Evolutionary conservation across 2,113 vertebrate species (phyloP).

Genomic region (Ailuropoda melanoleuca): DNA sequence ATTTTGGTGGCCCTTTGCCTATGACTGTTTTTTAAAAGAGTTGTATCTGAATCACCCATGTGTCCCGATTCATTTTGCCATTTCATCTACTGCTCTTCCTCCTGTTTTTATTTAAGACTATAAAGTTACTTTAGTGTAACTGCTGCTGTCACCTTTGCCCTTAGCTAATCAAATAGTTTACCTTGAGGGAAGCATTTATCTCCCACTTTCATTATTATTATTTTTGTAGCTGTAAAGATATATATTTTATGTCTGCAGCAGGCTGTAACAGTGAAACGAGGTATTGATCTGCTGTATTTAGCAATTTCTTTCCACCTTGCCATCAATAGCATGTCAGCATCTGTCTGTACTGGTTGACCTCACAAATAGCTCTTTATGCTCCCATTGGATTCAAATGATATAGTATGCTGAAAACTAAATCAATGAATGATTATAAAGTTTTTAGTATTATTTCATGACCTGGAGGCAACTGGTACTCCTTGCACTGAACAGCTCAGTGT

Average conservation of each 20-base stretch:
- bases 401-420: slow-evolving; percentile 97
- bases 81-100: slow-evolving; percentile 82
- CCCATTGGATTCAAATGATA: slow-evolving; percentile 99
- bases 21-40: slow-evolving; percentile 7
- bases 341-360: slow-evolving; percentile 96
- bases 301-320: slow-evolving; percentile 97
- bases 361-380: slow-evolving; percentile 94
- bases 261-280: slow-evolving; percentile 96
- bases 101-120: slow-evolving; percentile 88
- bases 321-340: slow-evolving; percentile 97
- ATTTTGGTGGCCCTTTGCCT: background rate
- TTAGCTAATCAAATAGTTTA: slow-evolving; percentile 98
- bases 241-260: slow-evolving; percentile 95
- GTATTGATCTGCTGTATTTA: slow-evolving; percentile 99
- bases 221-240: slow-evolving; percentile 95
- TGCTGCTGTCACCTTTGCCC: slow-evolving; percentile 94
- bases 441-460: slow-evolving; percentile 95
- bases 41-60: slow-evolving; percentile 41
- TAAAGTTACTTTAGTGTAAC: slow-evolving; percentile 88
- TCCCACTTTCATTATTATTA: slow-evolving; percentile 93
- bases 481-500: slow-evolving; percentile 84
- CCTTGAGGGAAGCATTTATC: slow-evolving; percentile 98
- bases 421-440: slow-evolving; percentile 99
- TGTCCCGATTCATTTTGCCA: slow-evolving; percentile 77
- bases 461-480: slow-evolving; percentile 86